Evolutionary conservation across 2,113 vertebrate species (phyloP).

Genomic region (Willisornis vidua): DNA sequence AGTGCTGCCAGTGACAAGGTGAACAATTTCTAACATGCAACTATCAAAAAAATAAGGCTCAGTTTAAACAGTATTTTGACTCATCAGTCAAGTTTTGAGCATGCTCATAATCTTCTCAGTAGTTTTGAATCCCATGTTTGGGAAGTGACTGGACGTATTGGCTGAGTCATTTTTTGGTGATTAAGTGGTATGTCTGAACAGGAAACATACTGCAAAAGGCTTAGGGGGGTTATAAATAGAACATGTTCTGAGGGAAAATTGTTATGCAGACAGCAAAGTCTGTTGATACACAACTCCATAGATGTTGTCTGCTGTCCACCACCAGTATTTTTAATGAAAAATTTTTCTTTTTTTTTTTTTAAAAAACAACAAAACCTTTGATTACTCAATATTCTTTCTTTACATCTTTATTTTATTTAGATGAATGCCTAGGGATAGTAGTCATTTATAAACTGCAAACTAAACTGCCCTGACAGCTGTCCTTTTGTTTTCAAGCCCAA

Average conservation of each 20-base stretch:
- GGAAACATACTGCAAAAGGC: slow-evolving; percentile 75
- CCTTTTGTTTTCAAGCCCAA: not conserved
- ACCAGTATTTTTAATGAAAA: not conserved
- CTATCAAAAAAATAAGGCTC: not conserved
- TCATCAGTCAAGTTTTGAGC: not conserved
- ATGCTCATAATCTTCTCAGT: not conserved
- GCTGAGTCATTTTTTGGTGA: slow-evolving; percentile 70
- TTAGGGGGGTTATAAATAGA: slow-evolving; percentile 75
- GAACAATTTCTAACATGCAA: not conserved
- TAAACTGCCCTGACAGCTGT: not conserved
- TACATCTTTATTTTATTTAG: not conserved
- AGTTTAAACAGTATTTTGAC: not conserved
- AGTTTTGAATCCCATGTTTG: slow-evolving; percentile 1
- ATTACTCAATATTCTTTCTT: not conserved
- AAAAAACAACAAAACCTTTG: not conserved
- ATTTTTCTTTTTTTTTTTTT: not conserved
- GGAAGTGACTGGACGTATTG: slow-evolving; percentile 40
- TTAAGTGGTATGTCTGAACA: slow-evolving; percentile 71
- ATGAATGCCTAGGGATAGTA: not conserved
- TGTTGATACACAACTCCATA: slow-evolving; percentile 8
- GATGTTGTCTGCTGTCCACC: not conserved
- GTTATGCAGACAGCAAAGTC: slow-evolving; percentile 41
- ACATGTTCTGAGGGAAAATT: slow-evolving; percentile 51
- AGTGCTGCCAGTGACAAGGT: not conserved
- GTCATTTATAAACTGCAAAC: not conserved